Evolutionary conservation across 2,888 invertebrate species (phyloP).

Genomic region (Elegia similella): DNA sequence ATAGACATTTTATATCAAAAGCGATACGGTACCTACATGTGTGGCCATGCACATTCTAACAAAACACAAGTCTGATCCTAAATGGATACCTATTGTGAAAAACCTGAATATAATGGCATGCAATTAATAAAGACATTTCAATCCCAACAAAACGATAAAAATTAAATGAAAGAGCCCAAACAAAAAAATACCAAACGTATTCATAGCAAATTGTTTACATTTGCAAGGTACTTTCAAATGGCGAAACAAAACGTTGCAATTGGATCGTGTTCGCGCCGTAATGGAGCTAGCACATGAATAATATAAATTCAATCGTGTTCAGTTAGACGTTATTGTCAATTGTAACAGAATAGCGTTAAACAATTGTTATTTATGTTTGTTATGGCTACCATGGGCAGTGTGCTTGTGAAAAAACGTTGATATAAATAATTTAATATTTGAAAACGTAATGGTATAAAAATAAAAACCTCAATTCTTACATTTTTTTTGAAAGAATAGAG

Average conservation of each 20-base stretch:
- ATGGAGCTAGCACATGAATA: slow-evolving; percentile 13
- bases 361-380: background rate
- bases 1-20: too few relatives aligned
- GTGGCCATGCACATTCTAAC: too few relatives aligned
- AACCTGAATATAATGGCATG: too few relatives aligned
- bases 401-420: too few relatives aligned
- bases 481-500: too few relatives aligned
- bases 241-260: slow-evolving; percentile 14
- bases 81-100: too few relatives aligned
- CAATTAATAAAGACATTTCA: background rate
- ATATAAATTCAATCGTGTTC: slow-evolving; percentile 24
- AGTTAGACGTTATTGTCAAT: slow-evolving; percentile 25
- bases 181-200: background rate
- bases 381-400: too few relatives aligned
- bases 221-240: slow-evolving; percentile 5
- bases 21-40: too few relatives aligned
- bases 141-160: background rate
- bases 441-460: too few relatives aligned
- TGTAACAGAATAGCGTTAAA: slow-evolving; percentile 22
- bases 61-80: too few relatives aligned
- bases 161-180: background rate
- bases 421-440: too few relatives aligned
- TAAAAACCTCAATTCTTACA: too few relatives aligned
- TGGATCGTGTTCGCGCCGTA: slow-evolving; percentile 5
- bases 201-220: slow-evolving; percentile 4